Percentiles rank a stretch among this genome's conserved stretches.
These are phyloP conservation scores for Endomychus coccineus DNA, from an alignment of 2,888 invertebrate species.

Conservation along the genomic window DNA sequence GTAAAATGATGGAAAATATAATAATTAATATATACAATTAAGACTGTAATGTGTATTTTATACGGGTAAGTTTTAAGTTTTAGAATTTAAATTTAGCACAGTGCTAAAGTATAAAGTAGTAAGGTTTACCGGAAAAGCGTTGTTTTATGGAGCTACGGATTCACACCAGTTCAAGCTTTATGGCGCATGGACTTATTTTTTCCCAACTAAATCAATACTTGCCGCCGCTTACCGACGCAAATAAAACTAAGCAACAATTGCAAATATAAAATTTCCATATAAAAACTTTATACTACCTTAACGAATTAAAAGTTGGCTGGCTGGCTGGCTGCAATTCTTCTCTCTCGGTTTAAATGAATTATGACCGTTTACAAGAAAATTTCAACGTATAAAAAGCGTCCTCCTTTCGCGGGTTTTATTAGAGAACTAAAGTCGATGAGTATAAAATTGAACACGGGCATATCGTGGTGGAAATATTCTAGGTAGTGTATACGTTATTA, in stretches of 20 bases:
- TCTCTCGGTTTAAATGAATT: neutral
- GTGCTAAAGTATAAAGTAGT: too few relatives aligned
- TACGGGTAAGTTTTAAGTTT: too few relatives aligned
- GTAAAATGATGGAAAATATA: too few relatives aligned
- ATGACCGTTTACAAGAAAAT: neutral
- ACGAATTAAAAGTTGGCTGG: neutral
- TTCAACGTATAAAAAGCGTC: constrained; percentile 14
- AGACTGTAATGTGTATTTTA: too few relatives aligned
- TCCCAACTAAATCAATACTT: constrained; percentile 41
- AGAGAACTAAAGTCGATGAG: constrained; percentile 10
- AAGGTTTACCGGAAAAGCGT: too few relatives aligned
- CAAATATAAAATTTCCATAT: neutral
- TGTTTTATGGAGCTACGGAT: constrained; percentile 34
- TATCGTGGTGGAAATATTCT: neutral
- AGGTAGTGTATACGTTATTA: constrained; percentile 1
- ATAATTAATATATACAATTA: too few relatives aligned
- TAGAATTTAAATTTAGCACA: too few relatives aligned
- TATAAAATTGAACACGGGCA: neutral
- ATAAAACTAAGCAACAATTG: constrained; percentile 21
- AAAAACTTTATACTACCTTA: neutral
- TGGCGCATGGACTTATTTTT: constrained; percentile 44
- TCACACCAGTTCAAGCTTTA: constrained; percentile 37
- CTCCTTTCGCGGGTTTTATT: constrained; percentile 25
- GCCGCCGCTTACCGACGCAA: constrained; percentile 25
- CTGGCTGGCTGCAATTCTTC: too few relatives aligned